These are phyloP conservation scores for Pseudachorutes palmiensis DNA, from an alignment of 1,140 invertebrate species.

Conservation along the genomic window DNA sequence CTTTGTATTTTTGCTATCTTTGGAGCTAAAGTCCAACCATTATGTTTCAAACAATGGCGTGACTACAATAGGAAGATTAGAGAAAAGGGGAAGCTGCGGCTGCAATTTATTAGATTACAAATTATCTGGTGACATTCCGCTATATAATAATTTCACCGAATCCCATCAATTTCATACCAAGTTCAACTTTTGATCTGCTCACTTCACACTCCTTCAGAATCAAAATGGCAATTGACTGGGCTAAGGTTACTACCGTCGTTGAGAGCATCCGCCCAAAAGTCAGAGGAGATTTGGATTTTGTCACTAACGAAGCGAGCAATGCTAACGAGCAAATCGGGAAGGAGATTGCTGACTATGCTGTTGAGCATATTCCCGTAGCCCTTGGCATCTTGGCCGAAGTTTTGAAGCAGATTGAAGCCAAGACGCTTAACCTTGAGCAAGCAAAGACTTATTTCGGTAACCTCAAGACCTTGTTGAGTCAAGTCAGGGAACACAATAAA, in stretches of 20 bases:
- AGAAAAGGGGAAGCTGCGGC: too few species aligned
- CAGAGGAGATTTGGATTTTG: background rate
- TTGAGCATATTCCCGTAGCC: background rate
- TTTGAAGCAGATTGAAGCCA: background rate
- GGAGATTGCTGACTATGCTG: background rate
- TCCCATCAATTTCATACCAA: too few species aligned
- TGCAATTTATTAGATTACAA: too few species aligned
- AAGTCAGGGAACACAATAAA: background rate
- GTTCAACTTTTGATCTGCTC: too few species aligned
- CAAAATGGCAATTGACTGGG: constrained; percentile 1
- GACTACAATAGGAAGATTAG: too few species aligned
- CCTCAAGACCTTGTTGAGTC: background rate
- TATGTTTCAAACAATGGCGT: too few species aligned
- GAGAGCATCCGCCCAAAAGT: background rate
- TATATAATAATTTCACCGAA: too few species aligned
- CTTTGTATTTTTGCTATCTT: too few species aligned
- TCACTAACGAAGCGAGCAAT: background rate
- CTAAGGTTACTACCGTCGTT: background rate
- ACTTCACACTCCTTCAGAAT: too few species aligned
- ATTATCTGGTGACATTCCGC: too few species aligned
- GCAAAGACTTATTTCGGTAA: background rate
- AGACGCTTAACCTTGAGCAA: background rate
- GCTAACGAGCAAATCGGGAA: background rate
- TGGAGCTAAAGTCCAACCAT: too few species aligned
- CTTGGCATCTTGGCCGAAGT: background rate